A percentile compares a stretch with the other conserved stretches of the same genome.
These are phyloP conservation scores for Phalangium opilio DNA, from an alignment of 2,888 invertebrate genomes.

Conservation along the genomic window DNA sequence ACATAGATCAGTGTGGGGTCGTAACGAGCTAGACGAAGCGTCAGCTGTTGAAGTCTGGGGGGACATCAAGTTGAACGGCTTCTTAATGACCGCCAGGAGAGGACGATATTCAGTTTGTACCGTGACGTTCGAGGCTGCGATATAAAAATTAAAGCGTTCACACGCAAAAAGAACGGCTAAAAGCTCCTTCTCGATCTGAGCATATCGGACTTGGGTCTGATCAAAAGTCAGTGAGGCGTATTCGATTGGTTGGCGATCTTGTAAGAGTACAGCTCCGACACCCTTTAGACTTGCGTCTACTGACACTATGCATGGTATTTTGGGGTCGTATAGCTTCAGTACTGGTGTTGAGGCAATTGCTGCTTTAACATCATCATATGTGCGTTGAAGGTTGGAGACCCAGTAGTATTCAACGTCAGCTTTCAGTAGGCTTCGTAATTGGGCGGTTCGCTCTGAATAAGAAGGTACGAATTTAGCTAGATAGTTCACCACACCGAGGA, in stretches of 20 bases:
- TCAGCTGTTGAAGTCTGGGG: conserved; percentile 28
- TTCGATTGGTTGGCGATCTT: conserved; percentile 25
- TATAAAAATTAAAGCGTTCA: no score
- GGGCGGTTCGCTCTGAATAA: no score
- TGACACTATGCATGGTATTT: conserved; percentile 17
- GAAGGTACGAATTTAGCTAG: no score
- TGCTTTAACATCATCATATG: conserved; percentile 24
- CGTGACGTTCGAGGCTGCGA: conserved; percentile 19
- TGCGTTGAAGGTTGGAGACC: no score
- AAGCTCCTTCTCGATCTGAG: conserved; percentile 30
- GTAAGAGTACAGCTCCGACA: conserved; percentile 25
- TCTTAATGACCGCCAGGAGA: conserved; percentile 26
- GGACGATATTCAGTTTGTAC: conserved; percentile 31
- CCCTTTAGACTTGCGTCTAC: conserved; percentile 27
- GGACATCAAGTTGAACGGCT: conserved; percentile 26
- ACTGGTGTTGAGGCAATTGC: conserved; percentile 23
- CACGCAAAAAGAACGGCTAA: no score
- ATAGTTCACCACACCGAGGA: conserved; percentile 5
- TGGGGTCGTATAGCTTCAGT: conserved; percentile 25
- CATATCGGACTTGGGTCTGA: conserved; percentile 25
- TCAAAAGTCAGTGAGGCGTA: conserved; percentile 26
- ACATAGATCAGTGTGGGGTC: background rate
- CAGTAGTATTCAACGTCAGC: conserved; percentile 1
- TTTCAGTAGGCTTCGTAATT: background rate
- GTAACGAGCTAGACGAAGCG: conserved; percentile 17